Base-by-base conservation (phyloP, 2,888 invertebrate species). In the Drosophila maculinotata region DNA sequence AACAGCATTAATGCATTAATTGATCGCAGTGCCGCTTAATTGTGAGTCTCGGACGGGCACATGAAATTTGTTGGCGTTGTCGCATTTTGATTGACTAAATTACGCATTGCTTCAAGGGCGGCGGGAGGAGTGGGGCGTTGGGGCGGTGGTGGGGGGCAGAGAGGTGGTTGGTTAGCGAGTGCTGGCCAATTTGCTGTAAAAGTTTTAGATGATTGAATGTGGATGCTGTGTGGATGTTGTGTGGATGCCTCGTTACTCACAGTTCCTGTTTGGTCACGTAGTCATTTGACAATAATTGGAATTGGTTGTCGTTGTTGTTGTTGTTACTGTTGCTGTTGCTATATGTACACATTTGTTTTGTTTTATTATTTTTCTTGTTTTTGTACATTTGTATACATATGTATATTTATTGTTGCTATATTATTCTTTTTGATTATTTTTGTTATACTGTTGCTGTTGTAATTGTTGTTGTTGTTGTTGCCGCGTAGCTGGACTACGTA, bases 11-110 rank as follows among this genome's bases (percentile, higher is more conserved):
- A 56, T 62, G 62, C 67, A 67, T 72, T 70, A 72, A 70, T 70
- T 62, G 60, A 74, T 72, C 52, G 47, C 30, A 39, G 53, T 48
- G 39, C 17, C 53, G 45, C 9, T 65, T 70, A 67, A 82, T 79
- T 82, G 69, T 45, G 39, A 35, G 60, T 44, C 65, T 58, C 59
- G 51, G 38, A 28, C 33, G 49, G 44, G 42, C 48, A 49, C 44
- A 69, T 54, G 44, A 68, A 70, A 67, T 72, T 67, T 36, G 56
- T 67, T 70, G 59, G 33, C 62, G 48, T 52, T 51, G 66, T 54
- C 66, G 56, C 73, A 48, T 64, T 63, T 79, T 76, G 81, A 76
- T 78, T 69, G 81, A 70, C 64, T 62, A 42, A 71, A 64, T 49
- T 62, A 57, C 49, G 45, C 66, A 70, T 56, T 15, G 15, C 23